These are phyloP conservation scores for Halisarca cf. caerulea DNA, from an alignment of 37 sponge, comb jelly and placozoan genomes.

Conservation along the genomic window DNA sequence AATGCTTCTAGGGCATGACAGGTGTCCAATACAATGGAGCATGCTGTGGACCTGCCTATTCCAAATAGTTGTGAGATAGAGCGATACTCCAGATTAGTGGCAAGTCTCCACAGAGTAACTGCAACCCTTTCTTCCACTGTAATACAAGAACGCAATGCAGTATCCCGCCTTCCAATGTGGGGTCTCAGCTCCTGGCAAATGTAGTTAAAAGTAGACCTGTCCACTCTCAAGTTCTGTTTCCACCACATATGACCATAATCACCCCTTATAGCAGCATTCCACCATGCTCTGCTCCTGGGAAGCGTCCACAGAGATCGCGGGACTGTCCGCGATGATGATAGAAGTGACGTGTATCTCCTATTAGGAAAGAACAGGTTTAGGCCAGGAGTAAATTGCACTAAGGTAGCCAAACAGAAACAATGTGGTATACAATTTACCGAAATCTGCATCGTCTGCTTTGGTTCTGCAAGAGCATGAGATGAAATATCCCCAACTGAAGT, in stretches of 20 bases:
- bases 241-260: background rate
- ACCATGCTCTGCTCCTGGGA: too few relatives aligned
- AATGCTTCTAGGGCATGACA: conserved; percentile 17
- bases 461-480: too few relatives aligned
- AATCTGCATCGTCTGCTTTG: too few relatives aligned
- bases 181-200: conserved; percentile 12
- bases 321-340: too few relatives aligned
- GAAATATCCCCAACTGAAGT: too few relatives aligned
- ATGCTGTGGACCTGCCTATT: conserved; percentile 33
- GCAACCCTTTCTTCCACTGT: conserved; percentile 38
- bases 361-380: too few relatives aligned
- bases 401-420: too few relatives aligned
- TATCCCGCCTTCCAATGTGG: background rate
- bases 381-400: too few relatives aligned
- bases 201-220: background rate
- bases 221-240: conserved; percentile 18
- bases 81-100: conserved; percentile 46
- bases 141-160: conserved; percentile 4
- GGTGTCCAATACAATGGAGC: conserved; percentile 33
- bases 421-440: too few relatives aligned
- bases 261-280: background rate
- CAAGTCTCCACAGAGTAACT: conserved; percentile 52
- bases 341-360: too few relatives aligned
- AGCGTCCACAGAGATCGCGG: too few relatives aligned
- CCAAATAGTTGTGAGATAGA: conserved; percentile 44